Base-by-base conservation (phyloP, 2,888 invertebrate genomes). In the Parascotia fuliginaria region DNA sequence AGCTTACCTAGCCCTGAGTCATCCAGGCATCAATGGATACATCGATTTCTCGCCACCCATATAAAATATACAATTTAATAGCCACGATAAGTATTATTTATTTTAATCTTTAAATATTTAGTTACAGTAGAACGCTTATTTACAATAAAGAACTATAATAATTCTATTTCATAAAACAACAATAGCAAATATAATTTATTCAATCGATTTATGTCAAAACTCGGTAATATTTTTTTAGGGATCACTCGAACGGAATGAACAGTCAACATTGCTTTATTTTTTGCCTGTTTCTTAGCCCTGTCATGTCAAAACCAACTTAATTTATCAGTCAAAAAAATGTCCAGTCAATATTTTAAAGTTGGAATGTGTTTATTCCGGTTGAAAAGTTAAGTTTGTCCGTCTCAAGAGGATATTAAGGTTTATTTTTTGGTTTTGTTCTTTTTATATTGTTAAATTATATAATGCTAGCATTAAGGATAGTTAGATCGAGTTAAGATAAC, bases 151-250 rank as follows among this genome's bases (percentile, higher is more conserved):
- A 15, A 16, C 34, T 27, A 28, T 41, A 42, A 36, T 44, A 42
- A 36, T 44, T 46, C 19, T 38, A 33, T 33, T 38, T 51, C 37
- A 44, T 28, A 48, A 64, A 68, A 64, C 37, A 51, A 65, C 61
- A 79, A 77, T 74, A 75, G 69, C 50, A 57, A 47, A 50, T 59
- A 76, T 77, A 75, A 80, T 79, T 74, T 77, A 77, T 82, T 77
- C 73, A 66, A 70, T 69, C 69, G 61, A 70, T 70, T 60, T 60
- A 75, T 70, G 74, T 74, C 70, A 70, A 49, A 66, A 62, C 56
- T 68, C 55, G 65, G 70, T 63, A 67, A 61, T 69, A 72, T 73
- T 74, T 76, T 79, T 79, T 73, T 70, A 42, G 48, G 50, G 62
- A 49, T 55, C 61, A 71, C 68, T 77, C 78, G 61, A 48, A 70